Evolutionary conservation across 2,113 vertebrate genomes (phyloP).

Genomic region (Bucco capensis): DNA sequence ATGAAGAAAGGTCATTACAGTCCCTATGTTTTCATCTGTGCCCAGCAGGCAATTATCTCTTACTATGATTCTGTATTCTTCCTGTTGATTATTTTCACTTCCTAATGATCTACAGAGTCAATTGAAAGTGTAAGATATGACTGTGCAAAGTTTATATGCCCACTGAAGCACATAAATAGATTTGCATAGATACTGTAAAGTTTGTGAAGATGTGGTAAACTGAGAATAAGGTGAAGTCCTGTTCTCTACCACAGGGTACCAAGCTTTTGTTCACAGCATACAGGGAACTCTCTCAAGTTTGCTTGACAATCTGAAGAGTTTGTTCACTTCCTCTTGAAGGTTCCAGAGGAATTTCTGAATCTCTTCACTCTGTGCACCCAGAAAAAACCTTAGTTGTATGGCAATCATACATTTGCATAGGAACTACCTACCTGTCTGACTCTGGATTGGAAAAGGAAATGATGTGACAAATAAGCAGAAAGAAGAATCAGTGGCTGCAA

Average conservation of each 20-base stretch:
- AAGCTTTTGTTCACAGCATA: background rate
- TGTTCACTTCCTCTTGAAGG: background rate
- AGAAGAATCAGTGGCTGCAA: background rate
- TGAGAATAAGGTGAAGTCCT: background rate
- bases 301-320: background rate
- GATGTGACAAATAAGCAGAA: background rate
- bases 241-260: background rate
- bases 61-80: background rate
- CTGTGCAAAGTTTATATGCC: background rate
- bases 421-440: background rate
- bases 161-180: background rate
- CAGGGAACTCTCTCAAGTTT: background rate
- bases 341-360: background rate
- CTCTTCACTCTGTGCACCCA: background rate
- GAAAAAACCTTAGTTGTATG: background rate
- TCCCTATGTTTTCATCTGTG: background rate
- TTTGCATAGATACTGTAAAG: background rate
- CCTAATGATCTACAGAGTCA: background rate
- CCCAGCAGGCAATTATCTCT: background rate
- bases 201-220: background rate
- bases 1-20: background rate
- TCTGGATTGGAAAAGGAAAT: background rate
- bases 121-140: background rate
- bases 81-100: background rate
- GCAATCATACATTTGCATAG: background rate